phyloP scores from a whole-genome alignment of 2,113 vertebrate genomes.

The Psittacus erithacus region DNA sequence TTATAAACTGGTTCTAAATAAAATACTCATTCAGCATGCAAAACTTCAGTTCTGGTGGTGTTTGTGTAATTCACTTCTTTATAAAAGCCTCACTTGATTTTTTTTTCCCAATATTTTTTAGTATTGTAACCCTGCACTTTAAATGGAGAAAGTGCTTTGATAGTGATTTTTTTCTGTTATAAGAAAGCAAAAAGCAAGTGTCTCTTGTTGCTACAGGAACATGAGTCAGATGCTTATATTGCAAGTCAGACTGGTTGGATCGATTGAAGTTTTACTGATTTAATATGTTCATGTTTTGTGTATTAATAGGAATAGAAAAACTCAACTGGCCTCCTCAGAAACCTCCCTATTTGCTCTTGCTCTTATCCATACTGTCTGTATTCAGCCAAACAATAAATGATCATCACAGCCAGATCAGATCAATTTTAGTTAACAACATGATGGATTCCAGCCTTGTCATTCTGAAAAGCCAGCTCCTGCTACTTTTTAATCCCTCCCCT shows the following conservation, averaged over 20 bases:
- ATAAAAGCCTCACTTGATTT: neutral
- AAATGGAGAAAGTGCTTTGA: neutral
- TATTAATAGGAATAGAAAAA: neutral
- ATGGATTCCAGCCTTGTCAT: neutral
- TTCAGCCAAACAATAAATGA: neutral
- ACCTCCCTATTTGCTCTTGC: neutral
- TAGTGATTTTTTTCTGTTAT: neutral
- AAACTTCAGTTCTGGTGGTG: constrained; percentile 68
- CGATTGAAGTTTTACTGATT: neutral
- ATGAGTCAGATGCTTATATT: neutral
- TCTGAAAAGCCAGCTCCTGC: neutral
- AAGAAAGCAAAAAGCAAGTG: neutral
- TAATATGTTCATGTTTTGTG: neutral
- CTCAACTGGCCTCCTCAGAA: neutral
- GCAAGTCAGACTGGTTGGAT: neutral
- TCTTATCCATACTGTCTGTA: neutral
- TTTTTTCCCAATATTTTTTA: neutral
- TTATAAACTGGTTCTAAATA: constrained; percentile 99
- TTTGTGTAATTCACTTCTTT: constrained; percentile 31
- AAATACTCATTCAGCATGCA: constrained; percentile 98
- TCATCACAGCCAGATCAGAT: neutral
- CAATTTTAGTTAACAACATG: neutral
- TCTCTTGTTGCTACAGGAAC: neutral
- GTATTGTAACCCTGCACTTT: neutral
- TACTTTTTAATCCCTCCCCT: neutral